phyloP scores from a whole-genome alignment of 2,797 vertebrate species.

The Novumbra hubbsi region DNA sequence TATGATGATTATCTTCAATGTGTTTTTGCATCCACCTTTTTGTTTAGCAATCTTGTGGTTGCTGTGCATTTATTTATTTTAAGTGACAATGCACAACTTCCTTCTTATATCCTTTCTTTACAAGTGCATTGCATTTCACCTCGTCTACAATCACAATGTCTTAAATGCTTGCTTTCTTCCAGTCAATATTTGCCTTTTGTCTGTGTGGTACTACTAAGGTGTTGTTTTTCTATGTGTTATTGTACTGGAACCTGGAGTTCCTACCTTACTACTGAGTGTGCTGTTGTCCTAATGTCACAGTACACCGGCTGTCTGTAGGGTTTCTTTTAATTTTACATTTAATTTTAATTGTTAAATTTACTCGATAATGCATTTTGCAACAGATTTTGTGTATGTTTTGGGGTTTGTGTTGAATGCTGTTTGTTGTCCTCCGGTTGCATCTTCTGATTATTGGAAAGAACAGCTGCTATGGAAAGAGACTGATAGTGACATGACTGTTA shows the following conservation, averaged over 20 bases:
- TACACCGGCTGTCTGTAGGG: not conserved
- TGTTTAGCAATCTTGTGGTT: not conserved
- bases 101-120: not conserved
- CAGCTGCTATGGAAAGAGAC: not conserved
- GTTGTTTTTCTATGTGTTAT: not conserved
- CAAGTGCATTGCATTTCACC: not conserved
- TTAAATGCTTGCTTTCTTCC: not conserved
- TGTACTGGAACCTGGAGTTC: not conserved
- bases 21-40: not conserved
- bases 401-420: not conserved
- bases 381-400: not conserved
- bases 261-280: not conserved
- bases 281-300: not conserved
- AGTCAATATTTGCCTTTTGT: not conserved
- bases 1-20: not conserved
- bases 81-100: not conserved
- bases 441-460: not conserved
- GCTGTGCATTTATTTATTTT: not conserved
- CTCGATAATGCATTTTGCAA: not conserved
- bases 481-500: not conserved
- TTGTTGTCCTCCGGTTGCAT: not conserved
- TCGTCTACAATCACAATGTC: not conserved
- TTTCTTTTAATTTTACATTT: not conserved
- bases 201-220: not conserved
- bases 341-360: not conserved